Evolutionary conservation across 2,797 vertebrate genomes (phyloP), one percentile per base, ranked within the genome.

Genomic region (Poeciliopsis infans): DNA sequence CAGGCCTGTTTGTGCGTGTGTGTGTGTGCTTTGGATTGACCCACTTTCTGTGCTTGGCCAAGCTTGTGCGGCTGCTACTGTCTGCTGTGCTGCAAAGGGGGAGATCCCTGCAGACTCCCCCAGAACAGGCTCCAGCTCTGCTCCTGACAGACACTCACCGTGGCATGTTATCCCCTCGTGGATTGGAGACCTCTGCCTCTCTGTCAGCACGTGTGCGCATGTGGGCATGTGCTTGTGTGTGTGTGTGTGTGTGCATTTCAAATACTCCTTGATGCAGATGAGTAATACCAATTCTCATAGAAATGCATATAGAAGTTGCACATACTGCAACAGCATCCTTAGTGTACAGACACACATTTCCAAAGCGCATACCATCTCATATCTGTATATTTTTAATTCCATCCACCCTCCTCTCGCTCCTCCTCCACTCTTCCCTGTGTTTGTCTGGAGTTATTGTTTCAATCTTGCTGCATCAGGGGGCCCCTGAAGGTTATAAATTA

Each of bases 401-500:
- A 88, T 90, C 91, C 91, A 84, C 83, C 89, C 89, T 90, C 90
- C 90, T 91, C 90, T 87, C 13, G 85, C 92, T 94, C 93, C 92
- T 92, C 92, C 91, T 93, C 89, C 91, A 89, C 91, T 93, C 92
- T 92, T 92, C 86, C 80, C 87, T 47, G 73, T 94, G 91, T 94
- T 93, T 95, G 92, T 94, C 94, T 95, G 94, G 93, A 95, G 94
- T 95, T 95, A 94, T 95, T 95, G 93, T 94, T 95, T 94, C 95
- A 95, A 95, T 95, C 95, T 95, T 94, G 92, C 94, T 95, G 94
- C 94, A 96, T 96, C 95, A 96, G 94, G 94, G 93, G 93, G 91
- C 94, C 95, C 95, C 95, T 93, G 94, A 94, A 95, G 92, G 95
- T 96, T 95, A 96, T 96, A 96, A 96, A 96, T 96, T 96, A 96